Evolutionary conservation across 1,140 invertebrate genomes (phyloP).

Genomic region (Ips typographus): DNA sequence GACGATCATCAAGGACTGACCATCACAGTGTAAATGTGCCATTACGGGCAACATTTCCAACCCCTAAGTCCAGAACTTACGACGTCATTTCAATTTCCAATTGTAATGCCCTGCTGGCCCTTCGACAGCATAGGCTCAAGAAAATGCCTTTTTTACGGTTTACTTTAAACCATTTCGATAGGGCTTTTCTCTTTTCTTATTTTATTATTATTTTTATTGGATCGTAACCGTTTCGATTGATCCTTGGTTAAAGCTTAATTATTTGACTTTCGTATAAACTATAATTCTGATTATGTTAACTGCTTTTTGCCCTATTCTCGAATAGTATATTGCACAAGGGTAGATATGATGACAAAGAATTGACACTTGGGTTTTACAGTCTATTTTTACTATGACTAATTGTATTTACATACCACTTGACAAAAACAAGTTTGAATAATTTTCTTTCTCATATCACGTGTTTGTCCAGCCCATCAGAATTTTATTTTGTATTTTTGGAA

Average conservation of each 20-base stretch:
- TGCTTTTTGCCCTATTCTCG: neutral
- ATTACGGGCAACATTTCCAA: conserved; percentile 46
- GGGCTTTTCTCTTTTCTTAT: conserved; percentile 32
- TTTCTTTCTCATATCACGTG: too few relatives aligned
- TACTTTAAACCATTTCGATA: conserved; percentile 41
- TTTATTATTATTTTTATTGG: conserved; percentile 44
- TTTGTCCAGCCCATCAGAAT: too few relatives aligned
- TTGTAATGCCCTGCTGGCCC: conserved; percentile 42
- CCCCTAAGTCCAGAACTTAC: conserved; percentile 47
- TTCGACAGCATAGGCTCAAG: conserved; percentile 36
- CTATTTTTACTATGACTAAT: too few relatives aligned
- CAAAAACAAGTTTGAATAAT: too few relatives aligned
- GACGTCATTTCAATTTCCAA: conserved; percentile 51
- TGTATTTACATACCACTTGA: too few relatives aligned
- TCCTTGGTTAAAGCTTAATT: conserved; percentile 35
- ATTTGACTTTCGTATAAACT: conserved; percentile 29
- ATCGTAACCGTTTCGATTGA: conserved; percentile 39
- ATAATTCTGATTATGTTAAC: conserved; percentile 20
- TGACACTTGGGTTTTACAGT: too few relatives aligned
- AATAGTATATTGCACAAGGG: too few relatives aligned
- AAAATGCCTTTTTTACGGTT: conserved; percentile 44
- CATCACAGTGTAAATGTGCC: conserved; percentile 47
- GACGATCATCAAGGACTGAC: conserved; percentile 32
- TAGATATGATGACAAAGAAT: too few relatives aligned
- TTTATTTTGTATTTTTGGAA: too few relatives aligned